Conservation (phyloP, 2,888 invertebrate species). For the Cataglyphis cursor region DNA sequence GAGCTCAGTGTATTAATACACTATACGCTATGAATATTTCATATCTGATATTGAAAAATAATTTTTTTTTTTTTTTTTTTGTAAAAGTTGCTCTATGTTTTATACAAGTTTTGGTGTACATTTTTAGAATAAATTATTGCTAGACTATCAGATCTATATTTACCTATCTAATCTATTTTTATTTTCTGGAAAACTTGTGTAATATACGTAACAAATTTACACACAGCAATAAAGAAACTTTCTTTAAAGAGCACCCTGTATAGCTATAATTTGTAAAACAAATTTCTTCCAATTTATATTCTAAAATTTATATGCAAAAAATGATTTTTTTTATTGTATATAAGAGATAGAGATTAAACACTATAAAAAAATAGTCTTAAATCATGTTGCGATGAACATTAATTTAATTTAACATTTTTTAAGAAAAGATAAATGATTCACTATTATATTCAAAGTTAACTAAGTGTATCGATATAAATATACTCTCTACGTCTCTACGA, state of each 20-base stretch:
- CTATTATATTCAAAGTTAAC: background rate
- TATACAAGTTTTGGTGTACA: background rate
- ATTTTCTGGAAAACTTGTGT: background rate
- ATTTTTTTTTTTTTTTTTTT: background rate
- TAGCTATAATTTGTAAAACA: background rate
- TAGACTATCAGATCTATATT: background rate
- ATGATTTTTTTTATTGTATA: background rate
- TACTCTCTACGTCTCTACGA: background rate
- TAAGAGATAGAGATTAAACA: background rate
- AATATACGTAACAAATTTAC: background rate
- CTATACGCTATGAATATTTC: background rate
- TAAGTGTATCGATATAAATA: background rate
- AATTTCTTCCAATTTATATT: background rate
- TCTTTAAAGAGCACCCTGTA: background rate
- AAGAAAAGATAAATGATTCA: background rate
- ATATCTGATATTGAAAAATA: background rate
- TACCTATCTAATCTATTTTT: background rate
- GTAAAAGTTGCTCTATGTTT: background rate
- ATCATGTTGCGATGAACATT: background rate
- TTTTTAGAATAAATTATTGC: background rate
- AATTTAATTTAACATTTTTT: background rate
- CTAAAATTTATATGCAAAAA: background rate
- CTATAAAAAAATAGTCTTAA: background rate
- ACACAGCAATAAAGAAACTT: background rate
- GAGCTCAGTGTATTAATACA: background rate